These are phyloP conservation scores for Machimus atricapillus DNA, from an alignment of 2,888 invertebrate genomes.

Conservation along the genomic window DNA sequence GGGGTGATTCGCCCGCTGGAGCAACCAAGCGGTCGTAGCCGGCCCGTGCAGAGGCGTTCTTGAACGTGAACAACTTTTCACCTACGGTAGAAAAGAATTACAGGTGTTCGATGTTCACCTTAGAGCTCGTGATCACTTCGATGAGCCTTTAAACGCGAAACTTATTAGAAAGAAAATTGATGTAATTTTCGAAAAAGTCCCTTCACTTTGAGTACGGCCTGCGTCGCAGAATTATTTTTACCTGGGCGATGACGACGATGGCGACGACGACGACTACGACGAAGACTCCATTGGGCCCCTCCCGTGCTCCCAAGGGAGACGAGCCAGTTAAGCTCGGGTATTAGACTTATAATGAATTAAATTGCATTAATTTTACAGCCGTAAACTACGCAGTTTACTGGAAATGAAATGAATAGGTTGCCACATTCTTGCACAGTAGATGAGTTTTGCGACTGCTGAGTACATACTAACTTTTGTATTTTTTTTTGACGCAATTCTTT, in stretches of 20 bases:
- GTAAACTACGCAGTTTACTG: not conserved
- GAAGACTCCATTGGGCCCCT: not conserved
- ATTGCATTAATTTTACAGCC: not conserved
- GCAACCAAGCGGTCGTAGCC: not conserved
- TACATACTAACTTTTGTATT: not conserved
- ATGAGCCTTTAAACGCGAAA: not conserved
- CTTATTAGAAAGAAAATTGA: not conserved
- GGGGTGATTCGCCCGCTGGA: not conserved
- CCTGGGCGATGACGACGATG: not conserved
- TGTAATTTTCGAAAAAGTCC: not conserved
- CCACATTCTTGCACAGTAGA: not conserved
- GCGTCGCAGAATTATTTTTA: not conserved
- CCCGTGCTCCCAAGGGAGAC: not conserved
- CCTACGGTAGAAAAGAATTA: not conserved
- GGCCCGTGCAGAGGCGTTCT: not conserved
- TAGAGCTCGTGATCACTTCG: not conserved
- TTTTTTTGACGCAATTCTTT: not conserved
- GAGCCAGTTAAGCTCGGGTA: not conserved
- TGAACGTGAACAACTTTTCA: conserved; percentile 11
- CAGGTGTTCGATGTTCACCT: not conserved
- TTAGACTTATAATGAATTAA: not conserved
- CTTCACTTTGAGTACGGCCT: not conserved
- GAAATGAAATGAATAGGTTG: not conserved
- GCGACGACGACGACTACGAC: not conserved
- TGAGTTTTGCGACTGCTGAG: not conserved